Conservation (phyloP, 2,888 invertebrate species). For the Tipula confusa region DNA sequence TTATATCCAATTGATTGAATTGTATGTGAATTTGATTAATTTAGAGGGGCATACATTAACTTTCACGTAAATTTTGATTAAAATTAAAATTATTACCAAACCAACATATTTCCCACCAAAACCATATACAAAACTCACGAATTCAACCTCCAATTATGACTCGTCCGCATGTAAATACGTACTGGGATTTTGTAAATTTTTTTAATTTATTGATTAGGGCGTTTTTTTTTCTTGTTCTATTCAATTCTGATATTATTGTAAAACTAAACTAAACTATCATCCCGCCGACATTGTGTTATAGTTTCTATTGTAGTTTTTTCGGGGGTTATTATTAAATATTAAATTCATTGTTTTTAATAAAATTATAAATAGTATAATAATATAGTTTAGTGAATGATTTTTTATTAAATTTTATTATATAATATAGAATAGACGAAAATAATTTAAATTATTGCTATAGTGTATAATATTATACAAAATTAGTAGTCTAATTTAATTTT, state of each 20-base stretch:
- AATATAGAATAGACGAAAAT: not conserved
- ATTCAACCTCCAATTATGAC: not conserved
- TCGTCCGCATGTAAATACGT: not conserved
- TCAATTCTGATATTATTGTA: not conserved
- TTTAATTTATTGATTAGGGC: conserved; percentile 20
- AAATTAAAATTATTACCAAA: too few species aligned
- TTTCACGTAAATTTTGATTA: too few species aligned
- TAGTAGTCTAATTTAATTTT: conserved; percentile 20
- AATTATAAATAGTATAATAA: conserved; percentile 1
- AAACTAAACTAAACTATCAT: not conserved
- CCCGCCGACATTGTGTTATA: not conserved
- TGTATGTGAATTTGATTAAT: too few species aligned
- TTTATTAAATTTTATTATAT: not conserved
- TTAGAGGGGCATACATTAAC: too few species aligned
- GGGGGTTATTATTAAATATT: not conserved
- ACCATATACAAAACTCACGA: not conserved
- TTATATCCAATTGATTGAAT: too few species aligned
- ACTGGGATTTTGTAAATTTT: not conserved
- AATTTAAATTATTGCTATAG: not conserved
- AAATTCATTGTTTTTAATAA: conserved; percentile 12
- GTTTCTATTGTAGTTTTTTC: not conserved
- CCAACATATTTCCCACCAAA: not conserved
- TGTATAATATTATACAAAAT: not conserved
- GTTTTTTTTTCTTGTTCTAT: too few species aligned
- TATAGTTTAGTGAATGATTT: conserved; percentile 25